phyloP scores from a whole-genome alignment of 1,140 invertebrate genomes.

The Carposina sasakii region DNA sequence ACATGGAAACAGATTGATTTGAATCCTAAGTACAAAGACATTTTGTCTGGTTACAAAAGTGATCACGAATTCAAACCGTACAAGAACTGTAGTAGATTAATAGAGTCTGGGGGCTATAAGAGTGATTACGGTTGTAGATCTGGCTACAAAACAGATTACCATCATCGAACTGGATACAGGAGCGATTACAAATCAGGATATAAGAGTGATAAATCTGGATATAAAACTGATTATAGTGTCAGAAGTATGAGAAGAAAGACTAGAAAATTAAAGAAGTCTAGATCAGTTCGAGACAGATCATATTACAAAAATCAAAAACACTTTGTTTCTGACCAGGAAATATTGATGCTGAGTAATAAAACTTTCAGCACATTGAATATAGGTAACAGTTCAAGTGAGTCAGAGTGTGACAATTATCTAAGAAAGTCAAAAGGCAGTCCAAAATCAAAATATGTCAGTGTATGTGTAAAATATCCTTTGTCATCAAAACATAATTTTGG shows the following conservation, averaged over 20 bases:
- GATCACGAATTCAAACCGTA: constrained; percentile 73
- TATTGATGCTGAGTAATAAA: constrained; percentile 64
- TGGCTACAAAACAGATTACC: constrained; percentile 71
- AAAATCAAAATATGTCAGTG: constrained; percentile 63
- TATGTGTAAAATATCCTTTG: constrained; percentile 60
- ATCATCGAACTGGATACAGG: constrained; percentile 72
- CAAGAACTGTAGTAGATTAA: constrained; percentile 73
- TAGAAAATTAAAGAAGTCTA: constrained; percentile 69
- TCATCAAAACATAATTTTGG: constrained; percentile 52
- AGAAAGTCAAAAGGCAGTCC: constrained; percentile 55
- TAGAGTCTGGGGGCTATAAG: constrained; percentile 75
- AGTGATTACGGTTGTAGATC: constrained; percentile 73
- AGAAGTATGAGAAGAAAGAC: constrained; percentile 68
- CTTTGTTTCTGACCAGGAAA: constrained; percentile 71
- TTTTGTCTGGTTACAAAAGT: constrained; percentile 74
- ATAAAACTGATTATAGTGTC: constrained; percentile 74
- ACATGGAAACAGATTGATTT: constrained; percentile 77
- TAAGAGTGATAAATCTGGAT: constrained; percentile 74
- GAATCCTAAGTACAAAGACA: constrained; percentile 75
- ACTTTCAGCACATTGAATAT: constrained; percentile 65
- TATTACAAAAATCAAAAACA: constrained; percentile 72
- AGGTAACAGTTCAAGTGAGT: constrained; percentile 67
- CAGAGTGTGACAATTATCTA: constrained; percentile 62
- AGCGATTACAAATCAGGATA: constrained; percentile 75
- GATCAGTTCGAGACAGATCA: constrained; percentile 68